Evolutionary conservation across 2,113 vertebrate genomes (phyloP).

Genomic region (Polypterus bichir): DNA sequence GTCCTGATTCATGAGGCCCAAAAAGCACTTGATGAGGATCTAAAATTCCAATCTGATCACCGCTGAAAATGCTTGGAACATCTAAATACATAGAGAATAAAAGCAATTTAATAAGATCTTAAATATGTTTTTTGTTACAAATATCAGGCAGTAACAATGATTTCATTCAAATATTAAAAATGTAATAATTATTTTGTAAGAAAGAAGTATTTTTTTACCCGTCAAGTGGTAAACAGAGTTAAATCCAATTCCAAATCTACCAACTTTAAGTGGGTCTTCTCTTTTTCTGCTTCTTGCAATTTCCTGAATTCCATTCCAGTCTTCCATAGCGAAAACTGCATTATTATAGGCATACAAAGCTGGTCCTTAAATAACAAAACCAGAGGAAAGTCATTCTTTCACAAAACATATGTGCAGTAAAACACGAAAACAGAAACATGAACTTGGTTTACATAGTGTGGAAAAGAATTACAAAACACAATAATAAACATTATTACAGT

Average conservation of each 20-base stretch:
- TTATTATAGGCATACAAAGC: slow-evolving; percentile 91
- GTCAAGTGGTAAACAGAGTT: slow-evolving; percentile 98
- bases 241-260: slow-evolving; percentile 95
- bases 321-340: slow-evolving; percentile 78
- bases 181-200: too few species aligned
- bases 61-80: slow-evolving; percentile 95
- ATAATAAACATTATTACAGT: too few species aligned
- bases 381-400: neutral
- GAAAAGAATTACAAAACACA: too few species aligned
- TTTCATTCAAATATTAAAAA: neutral
- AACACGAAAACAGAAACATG: too few species aligned
- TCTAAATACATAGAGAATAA: slow-evolving; percentile 50
- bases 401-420: too few species aligned
- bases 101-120: slow-evolving; percentile 1
- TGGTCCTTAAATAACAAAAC: slow-evolving; percentile 45
- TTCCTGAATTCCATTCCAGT: slow-evolving; percentile 97
- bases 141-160: too few species aligned
- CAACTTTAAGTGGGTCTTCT: slow-evolving; percentile 93
- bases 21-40: slow-evolving; percentile 94
- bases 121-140: too few species aligned
- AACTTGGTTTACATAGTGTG: too few species aligned
- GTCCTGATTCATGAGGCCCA: slow-evolving; percentile 84
- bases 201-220: slow-evolving; percentile 43
- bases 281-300: slow-evolving; percentile 93
- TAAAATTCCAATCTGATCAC: slow-evolving; percentile 92